These are phyloP conservation scores for Sanderia malayensis DNA, from an alignment of 30 jellyfish, hydroid and myxozoan genomes.

Conservation along the genomic window DNA sequence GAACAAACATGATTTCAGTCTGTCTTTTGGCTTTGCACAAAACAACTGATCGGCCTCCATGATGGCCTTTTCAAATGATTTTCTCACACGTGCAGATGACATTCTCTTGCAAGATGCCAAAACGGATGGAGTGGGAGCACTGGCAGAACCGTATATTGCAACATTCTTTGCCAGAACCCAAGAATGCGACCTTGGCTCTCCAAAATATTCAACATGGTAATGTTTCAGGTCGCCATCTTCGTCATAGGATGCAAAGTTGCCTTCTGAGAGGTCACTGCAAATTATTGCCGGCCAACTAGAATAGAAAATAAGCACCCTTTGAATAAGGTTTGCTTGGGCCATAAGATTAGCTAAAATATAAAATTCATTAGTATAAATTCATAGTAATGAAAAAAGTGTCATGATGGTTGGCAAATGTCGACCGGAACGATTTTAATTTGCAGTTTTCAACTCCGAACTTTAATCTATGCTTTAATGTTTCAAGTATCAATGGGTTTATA, in stretches of 20 bases:
- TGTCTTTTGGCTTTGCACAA: conserved; percentile 20
- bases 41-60: conserved; percentile 36
- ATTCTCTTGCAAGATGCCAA: conserved; percentile 14
- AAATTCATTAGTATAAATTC: too few relatives aligned
- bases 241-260: conserved; percentile 34
- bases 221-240: conserved; percentile 46
- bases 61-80: conserved; percentile 52
- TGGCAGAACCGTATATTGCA: conserved; percentile 54
- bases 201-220: conserved; percentile 65
- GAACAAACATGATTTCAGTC: conserved; percentile 39
- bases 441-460: too few relatives aligned
- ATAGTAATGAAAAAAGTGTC: too few relatives aligned
- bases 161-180: conserved; percentile 58
- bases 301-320: too few relatives aligned
- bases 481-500: too few relatives aligned
- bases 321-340: too few relatives aligned
- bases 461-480: too few relatives aligned
- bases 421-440: too few relatives aligned
- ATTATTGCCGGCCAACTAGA: conserved; percentile 61
- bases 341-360: too few relatives aligned
- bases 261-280: conserved; percentile 39
- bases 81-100: conserved; percentile 17
- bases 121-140: conserved; percentile 47
- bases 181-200: conserved; percentile 66
- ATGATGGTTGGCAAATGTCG: too few relatives aligned